These are phyloP conservation scores for Coryphaenoides rupestris DNA, from an alignment of 2,113 vertebrate genomes.

Conservation along the genomic window DNA sequence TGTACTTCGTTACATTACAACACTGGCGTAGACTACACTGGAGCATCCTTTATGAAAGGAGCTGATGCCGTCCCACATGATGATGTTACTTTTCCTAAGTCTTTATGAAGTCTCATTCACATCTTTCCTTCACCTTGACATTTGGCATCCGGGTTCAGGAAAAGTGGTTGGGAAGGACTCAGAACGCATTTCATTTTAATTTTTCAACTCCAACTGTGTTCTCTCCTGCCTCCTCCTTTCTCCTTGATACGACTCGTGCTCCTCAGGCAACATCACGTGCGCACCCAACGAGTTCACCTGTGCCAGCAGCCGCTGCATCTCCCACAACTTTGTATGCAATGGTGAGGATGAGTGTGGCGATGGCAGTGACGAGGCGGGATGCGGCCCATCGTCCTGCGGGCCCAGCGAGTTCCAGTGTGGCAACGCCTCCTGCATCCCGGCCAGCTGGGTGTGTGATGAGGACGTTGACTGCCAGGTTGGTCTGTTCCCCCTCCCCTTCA, in stretches of 20 bases:
- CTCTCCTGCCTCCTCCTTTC: neutral
- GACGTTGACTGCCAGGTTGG: slow-evolving; percentile 85
- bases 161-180: neutral
- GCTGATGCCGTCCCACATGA: too few relatives aligned
- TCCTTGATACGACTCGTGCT: neutral
- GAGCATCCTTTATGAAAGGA: too few relatives aligned
- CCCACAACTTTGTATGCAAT: slow-evolving; percentile 90
- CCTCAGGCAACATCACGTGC: slow-evolving; percentile 88
- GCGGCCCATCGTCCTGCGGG: slow-evolving; percentile 83
- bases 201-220: neutral
- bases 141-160: neutral
- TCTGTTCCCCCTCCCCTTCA: neutral
- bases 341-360: slow-evolving; percentile 94
- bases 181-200: too few relatives aligned
- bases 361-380: slow-evolving; percentile 86
- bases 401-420: slow-evolving; percentile 89
- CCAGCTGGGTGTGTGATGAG: slow-evolving; percentile 90
- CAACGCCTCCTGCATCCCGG: slow-evolving; percentile 85
- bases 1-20: too few relatives aligned
- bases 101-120: too few relatives aligned
- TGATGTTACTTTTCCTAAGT: too few relatives aligned
- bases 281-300: slow-evolving; percentile 91
- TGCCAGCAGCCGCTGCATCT: slow-evolving; percentile 87
- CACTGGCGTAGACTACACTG: too few relatives aligned
- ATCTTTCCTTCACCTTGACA: too few relatives aligned